Evolutionary conservation across 1,140 invertebrate species (phyloP).

Genomic region (Armadillidium nasatum): DNA sequence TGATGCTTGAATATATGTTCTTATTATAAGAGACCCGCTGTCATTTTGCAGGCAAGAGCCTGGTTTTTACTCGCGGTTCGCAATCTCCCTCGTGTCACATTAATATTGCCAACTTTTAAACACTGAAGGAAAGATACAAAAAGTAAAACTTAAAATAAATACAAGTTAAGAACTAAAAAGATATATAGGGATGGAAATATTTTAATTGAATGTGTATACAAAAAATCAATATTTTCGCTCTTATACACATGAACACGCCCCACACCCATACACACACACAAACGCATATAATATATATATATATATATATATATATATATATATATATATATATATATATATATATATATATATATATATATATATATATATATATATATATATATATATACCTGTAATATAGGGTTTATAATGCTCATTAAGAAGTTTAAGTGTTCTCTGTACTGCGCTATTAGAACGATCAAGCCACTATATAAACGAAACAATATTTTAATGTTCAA

Average conservation of each 20-base stretch:
- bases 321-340: not conserved
- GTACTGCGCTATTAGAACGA: too few relatives aligned
- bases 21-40: not conserved
- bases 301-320: not conserved
- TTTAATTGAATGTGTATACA: too few relatives aligned
- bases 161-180: too few relatives aligned
- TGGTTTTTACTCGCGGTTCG: not conserved
- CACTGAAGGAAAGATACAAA: not conserved
- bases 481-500: too few relatives aligned
- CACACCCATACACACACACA: too few relatives aligned
- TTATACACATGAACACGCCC: too few relatives aligned
- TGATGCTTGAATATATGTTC: constrained; percentile 5
- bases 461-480: too few relatives aligned
- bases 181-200: too few relatives aligned
- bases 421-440: too few relatives aligned
- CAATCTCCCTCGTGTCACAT: not conserved
- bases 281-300: too few relatives aligned
- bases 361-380: constrained; percentile 15
- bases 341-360: not conserved
- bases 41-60: not conserved
- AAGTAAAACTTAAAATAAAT: not conserved
- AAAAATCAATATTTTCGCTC: too few relatives aligned
- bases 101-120: constrained; percentile 1
- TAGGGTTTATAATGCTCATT: too few relatives aligned
- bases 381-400: not conserved